Conservation (phyloP, 2,888 invertebrate species). For the Platycheirus albimanus region DNA sequence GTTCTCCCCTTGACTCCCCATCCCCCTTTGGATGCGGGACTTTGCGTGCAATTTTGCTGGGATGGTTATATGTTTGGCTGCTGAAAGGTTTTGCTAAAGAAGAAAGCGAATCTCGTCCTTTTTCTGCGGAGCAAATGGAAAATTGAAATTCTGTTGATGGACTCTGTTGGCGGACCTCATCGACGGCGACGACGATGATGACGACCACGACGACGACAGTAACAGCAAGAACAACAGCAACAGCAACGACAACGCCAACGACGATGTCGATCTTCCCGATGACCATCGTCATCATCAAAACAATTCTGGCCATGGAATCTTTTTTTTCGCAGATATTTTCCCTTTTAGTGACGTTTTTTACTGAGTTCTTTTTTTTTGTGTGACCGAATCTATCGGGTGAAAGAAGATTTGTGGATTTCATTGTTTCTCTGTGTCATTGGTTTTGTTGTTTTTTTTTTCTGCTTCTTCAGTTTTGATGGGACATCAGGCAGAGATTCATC, state of each 20-base stretch:
- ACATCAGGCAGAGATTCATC: slow-evolving; percentile 59
- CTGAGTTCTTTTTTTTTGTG: background rate
- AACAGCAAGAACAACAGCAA: too few relatives aligned
- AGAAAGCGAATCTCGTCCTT: slow-evolving; percentile 38
- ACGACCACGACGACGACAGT: slow-evolving; percentile 34
- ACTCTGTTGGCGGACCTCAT: slow-evolving; percentile 53
- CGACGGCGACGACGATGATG: slow-evolving; percentile 8
- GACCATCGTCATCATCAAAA: slow-evolving; percentile 50
- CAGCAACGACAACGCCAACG: too few relatives aligned
- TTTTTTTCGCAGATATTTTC: slow-evolving; percentile 37
- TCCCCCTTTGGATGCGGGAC: slow-evolving; percentile 13
- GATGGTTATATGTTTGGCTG: background rate
- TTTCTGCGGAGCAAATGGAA: slow-evolving; percentile 38
- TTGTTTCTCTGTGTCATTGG: slow-evolving; percentile 28
- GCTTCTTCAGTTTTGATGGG: slow-evolving; percentile 44
- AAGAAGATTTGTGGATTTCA: slow-evolving; percentile 64
- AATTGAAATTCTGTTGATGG: slow-evolving; percentile 72
- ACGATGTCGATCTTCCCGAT: slow-evolving; percentile 62
- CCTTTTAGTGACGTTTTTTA: slow-evolving; percentile 8
- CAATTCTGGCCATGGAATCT: background rate
- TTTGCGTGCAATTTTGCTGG: slow-evolving; percentile 17
- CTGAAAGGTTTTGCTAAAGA: slow-evolving; percentile 5
- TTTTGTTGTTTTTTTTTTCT: slow-evolving; percentile 28
- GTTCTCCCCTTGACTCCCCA: slow-evolving; percentile 26
- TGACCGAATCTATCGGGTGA: slow-evolving; percentile 42